Evolutionary conservation across 1,140 invertebrate genomes (phyloP).

Genomic region (Drosophila busckii): DNA sequence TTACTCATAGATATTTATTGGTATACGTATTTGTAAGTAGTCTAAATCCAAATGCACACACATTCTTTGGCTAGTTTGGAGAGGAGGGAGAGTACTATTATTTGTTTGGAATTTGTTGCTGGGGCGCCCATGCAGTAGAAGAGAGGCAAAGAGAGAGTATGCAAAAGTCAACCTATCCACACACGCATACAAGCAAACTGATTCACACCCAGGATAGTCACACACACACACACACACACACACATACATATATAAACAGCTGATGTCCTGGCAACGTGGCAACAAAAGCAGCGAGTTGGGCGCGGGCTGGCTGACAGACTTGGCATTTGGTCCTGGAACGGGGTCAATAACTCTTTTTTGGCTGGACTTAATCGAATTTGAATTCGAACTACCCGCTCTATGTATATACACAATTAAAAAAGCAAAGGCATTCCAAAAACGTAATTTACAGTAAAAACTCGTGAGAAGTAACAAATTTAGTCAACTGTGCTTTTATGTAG

Average conservation of each 20-base stretch:
- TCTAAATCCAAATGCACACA: conserved; percentile 37
- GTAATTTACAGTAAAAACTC: conserved; percentile 24
- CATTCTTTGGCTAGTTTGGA: conserved; percentile 30
- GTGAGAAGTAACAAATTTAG: conserved; percentile 11
- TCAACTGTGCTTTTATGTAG: conserved; percentile 26
- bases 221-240: conserved; percentile 23
- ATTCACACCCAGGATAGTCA: conserved; percentile 17
- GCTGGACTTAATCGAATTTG: conserved; percentile 1
- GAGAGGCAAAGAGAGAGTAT: no score
- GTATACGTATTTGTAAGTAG: conserved; percentile 7
- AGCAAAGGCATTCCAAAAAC: conserved; percentile 38
- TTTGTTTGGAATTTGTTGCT: conserved; percentile 8
- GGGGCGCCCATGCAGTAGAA: conserved; percentile 40
- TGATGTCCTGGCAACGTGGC: conserved; percentile 31
- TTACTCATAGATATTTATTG: conserved; percentile 16
- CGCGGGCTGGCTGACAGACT: conserved; percentile 73
- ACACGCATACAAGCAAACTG: conserved; percentile 1
- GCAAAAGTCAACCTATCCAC: conserved; percentile 24
- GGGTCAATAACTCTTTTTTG: conserved; percentile 16
- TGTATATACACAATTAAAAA: conserved; percentile 1
- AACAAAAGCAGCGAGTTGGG: conserved; percentile 62
- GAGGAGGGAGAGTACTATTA: conserved; percentile 4
- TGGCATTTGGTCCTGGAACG: conserved; percentile 23
- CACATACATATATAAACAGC: conserved; percentile 4
- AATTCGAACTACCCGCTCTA: background rate